A percentile compares a stretch with the other conserved stretches of the same genome.
Evolutionary conservation across 2,888 invertebrate genomes (phyloP).

Genomic region (Brachyptera putata): DNA sequence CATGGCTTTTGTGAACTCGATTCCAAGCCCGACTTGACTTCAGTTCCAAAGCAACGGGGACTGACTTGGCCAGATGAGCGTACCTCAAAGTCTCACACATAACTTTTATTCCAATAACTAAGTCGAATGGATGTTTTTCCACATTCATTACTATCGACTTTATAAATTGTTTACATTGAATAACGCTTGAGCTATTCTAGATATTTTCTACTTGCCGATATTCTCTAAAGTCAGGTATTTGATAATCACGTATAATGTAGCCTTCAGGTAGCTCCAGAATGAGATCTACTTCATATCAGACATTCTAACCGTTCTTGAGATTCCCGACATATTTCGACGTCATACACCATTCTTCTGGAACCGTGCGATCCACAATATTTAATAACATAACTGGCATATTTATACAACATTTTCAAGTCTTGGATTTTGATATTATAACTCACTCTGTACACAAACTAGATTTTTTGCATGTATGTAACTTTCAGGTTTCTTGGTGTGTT

Average conservation of each 20-base stretch:
- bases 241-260: constrained; percentile 5
- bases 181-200: constrained; percentile 10
- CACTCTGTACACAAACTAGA: neutral
- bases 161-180: no score
- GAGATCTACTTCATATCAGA: no score
- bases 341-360: neutral
- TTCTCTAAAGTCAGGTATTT: constrained; percentile 2
- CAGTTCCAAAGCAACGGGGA: no score
- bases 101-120: no score
- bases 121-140: no score
- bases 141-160: no score
- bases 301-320: constrained; percentile 22
- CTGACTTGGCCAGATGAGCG: no score
- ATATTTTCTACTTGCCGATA: constrained; percentile 3
- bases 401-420: constrained; percentile 2
- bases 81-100: no score
- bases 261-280: neutral
- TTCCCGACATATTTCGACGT: constrained; percentile 18
- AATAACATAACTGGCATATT: constrained; percentile 15
- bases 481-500: no score
- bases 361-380: neutral
- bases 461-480: no score
- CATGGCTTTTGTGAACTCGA: no score
- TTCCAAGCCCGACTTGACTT: no score
- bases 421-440: neutral